phyloP scores from a whole-genome alignment of 2,888 invertebrate genomes.

The Lasioglossum pauxillum region DNA sequence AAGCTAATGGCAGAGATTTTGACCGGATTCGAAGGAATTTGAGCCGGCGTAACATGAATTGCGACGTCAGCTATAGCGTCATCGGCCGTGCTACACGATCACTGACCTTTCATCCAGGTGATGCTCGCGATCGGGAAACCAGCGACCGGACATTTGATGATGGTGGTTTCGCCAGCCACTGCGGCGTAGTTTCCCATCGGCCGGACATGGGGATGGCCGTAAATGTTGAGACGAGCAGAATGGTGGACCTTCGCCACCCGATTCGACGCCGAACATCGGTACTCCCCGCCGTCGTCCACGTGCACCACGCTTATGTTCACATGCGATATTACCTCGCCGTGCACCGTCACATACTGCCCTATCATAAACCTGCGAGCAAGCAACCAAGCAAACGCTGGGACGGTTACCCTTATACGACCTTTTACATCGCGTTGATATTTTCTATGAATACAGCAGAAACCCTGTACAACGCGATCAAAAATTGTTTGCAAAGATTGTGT shows the following conservation, averaged over 20 bases:
- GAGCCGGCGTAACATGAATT: background rate
- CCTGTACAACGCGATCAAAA: background rate
- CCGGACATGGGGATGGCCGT: conserved; percentile 93
- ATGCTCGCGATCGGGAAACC: conserved; percentile 95
- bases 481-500: background rate
- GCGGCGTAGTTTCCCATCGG: conserved; percentile 96
- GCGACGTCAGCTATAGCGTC: conserved; percentile 22
- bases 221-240: conserved; percentile 94
- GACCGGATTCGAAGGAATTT: background rate
- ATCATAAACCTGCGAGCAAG: conserved; percentile 91
- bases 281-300: conserved; percentile 96
- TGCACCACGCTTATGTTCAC: conserved; percentile 95
- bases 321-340: conserved; percentile 96
- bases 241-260: conserved; percentile 92
- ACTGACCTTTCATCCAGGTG: conserved; percentile 95
- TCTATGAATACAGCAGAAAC: background rate
- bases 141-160: conserved; percentile 95
- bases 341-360: conserved; percentile 95
- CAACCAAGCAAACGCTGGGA: background rate
- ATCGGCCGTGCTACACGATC: background rate
- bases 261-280: conserved; percentile 93
- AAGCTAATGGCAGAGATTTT: background rate
- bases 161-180: conserved; percentile 92
- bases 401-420: background rate
- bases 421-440: background rate